Conservation (phyloP, 2,113 vertebrate genomes). For the Rhinoderma darwinii region DNA sequence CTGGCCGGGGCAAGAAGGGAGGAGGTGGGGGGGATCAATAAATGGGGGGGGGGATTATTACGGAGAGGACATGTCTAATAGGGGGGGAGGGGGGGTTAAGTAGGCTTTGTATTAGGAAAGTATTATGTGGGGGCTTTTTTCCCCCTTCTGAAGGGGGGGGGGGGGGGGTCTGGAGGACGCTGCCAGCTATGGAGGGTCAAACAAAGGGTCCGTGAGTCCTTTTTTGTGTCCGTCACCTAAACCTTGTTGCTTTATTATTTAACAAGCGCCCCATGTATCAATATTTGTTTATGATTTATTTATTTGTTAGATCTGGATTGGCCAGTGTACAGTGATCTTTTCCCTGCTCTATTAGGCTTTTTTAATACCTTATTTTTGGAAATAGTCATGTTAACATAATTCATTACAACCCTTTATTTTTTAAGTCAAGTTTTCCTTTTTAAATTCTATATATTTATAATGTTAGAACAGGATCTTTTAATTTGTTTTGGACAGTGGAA, state of each 20-base stretch:
- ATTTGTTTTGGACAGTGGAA: too few species aligned
- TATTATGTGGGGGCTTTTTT: neutral
- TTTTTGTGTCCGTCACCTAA: neutral
- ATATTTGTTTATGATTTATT: neutral
- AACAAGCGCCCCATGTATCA: neutral
- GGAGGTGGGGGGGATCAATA: neutral
- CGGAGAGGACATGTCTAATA: neutral
- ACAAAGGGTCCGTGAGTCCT: slow-evolving; percentile 38
- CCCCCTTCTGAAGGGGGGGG: neutral
- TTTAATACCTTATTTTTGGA: too few species aligned
- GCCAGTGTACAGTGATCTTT: neutral
- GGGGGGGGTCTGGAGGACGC: slow-evolving; percentile 38
- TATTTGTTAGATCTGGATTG: neutral
- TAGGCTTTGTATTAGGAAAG: neutral
- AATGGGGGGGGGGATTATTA: neutral
- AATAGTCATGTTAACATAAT: too few species aligned
- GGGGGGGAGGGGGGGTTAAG: neutral
- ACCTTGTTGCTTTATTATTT: neutral
- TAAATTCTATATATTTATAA: too few species aligned
- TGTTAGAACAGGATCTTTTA: too few species aligned
- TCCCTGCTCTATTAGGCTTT: too few species aligned
- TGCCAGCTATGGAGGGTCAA: slow-evolving; percentile 49
- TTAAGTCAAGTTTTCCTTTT: too few species aligned
- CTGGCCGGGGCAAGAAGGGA: neutral
- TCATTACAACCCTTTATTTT: too few species aligned